These are phyloP conservation scores for Meriones unguiculatus DNA, from an alignment of 2,113 vertebrate genomes.

Conservation along the genomic window DNA sequence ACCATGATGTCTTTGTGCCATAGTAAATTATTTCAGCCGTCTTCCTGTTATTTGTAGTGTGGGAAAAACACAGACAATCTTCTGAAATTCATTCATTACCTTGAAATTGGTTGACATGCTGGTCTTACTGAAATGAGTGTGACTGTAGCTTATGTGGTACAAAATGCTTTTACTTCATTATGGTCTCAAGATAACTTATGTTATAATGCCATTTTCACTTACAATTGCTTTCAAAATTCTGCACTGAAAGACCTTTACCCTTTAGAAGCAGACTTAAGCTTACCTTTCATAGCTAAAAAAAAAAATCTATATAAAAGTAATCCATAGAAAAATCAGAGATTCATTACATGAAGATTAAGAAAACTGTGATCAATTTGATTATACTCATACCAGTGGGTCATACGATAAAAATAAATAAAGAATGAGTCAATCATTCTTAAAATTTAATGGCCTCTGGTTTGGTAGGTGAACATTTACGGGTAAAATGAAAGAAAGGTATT, in stretches of 20 bases:
- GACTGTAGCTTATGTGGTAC: constrained; percentile 57
- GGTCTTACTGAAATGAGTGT: constrained; percentile 68
- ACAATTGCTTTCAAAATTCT: constrained; percentile 51
- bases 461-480: neutral
- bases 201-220: constrained; percentile 60
- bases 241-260: constrained; percentile 48
- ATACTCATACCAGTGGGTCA: neutral
- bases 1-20: constrained; percentile 29
- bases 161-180: constrained; percentile 63
- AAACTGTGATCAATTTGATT: neutral
- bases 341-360: neutral
- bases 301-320: neutral
- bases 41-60: constrained; percentile 70
- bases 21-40: constrained; percentile 73
- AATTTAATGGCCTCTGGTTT: neutral
- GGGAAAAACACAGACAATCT: constrained; percentile 71
- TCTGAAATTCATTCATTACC: constrained; percentile 70
- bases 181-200: neutral
- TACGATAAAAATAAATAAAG: neutral
- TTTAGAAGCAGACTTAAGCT: constrained; percentile 43
- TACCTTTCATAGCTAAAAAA: neutral
- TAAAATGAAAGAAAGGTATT: constrained; percentile 5
- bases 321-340: neutral
- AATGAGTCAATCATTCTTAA: neutral
- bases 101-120: constrained; percentile 77